Base-by-base conservation (phyloP, 2,113 vertebrate species). In the Delphinapterus leucas region DNA sequence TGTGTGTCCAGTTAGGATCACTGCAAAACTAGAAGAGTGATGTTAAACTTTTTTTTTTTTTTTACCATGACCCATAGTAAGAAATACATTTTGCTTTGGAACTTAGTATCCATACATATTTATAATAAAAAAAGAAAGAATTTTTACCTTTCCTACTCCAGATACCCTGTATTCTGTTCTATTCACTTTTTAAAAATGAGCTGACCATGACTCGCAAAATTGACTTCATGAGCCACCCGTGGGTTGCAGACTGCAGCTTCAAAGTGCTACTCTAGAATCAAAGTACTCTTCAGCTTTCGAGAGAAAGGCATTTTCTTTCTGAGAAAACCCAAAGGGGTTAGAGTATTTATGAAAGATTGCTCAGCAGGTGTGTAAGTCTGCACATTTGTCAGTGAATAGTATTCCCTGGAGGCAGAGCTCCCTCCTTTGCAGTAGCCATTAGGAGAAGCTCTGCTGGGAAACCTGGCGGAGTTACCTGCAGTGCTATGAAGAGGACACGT, bases 81-180 rank as follows among this genome's bases (percentile, higher is more conserved):
- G 73, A 94, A 95, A 77, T 31, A 88, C 5, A 73, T 82, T 95
- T 96, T 76, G 58, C 71, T 65, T 58, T 85, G 38, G 44, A 88
- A 82, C 6, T 67, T 58, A 65, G 71, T 71, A 26, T 38, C 53
- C 33, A 58, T 20, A 21, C 21, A 9, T 47, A 44, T 96, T 83
- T 94, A 63, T 55, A 88, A 60, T 49, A 58, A 74, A 36, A 60
- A 84, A 82, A 65, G 3, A 65, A 58, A 83, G 14, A 67, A 49
- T 67, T 88, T 93, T 91, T 76, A n/a, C 15, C 5, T 5, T 83
- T 80, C 28, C 12, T 87, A 49, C 38, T 93, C 33, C 3, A 85
- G 15, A 87, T 70, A 38, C 21, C 11, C 70, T 49, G 18, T 90
- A 31, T 86, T 86, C 26, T 94, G 2, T 74, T 93, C 44, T 76